A percentile compares a stretch with the other conserved stretches of the same genome.
These are phyloP conservation scores for Drosophila lacertosa DNA, from an alignment of 1,140 invertebrate genomes.

Conservation along the genomic window DNA sequence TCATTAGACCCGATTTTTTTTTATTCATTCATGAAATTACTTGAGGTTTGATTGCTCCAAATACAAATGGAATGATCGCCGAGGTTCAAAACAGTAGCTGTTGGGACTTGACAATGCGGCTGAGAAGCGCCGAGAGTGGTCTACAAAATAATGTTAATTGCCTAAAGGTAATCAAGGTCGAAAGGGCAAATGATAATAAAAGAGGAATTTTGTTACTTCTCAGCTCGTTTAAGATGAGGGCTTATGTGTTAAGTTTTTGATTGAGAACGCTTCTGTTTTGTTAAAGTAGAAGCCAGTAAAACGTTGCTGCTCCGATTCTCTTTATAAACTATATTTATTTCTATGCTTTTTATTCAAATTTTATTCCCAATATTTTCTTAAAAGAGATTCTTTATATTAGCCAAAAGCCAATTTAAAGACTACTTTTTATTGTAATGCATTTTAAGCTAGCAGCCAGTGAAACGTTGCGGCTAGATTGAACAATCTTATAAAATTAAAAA, in stretches of 20 bases:
- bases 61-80: constrained; percentile 21
- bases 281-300: background rate
- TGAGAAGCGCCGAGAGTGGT: constrained; percentile 11
- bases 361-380: too few relatives aligned
- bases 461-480: too few relatives aligned
- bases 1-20: constrained; percentile 37
- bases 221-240: too few relatives aligned
- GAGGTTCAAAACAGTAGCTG: constrained; percentile 32
- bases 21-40: constrained; percentile 31
- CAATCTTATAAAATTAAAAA: background rate
- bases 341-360: too few relatives aligned
- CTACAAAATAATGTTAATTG: background rate
- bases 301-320: background rate
- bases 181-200: background rate
- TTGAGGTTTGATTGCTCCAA: background rate
- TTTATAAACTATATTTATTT: too few relatives aligned
- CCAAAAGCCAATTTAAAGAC: background rate
- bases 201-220: too few relatives aligned
- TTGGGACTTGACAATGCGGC: constrained; percentile 5
- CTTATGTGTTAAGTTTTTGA: too few relatives aligned
- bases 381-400: too few relatives aligned
- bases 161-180: background rate
- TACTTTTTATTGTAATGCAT: too few relatives aligned
- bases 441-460: too few relatives aligned
- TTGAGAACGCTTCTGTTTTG: too few relatives aligned